Conservation (phyloP, 1,140 invertebrate species). For the Papilio machaon region DNA sequence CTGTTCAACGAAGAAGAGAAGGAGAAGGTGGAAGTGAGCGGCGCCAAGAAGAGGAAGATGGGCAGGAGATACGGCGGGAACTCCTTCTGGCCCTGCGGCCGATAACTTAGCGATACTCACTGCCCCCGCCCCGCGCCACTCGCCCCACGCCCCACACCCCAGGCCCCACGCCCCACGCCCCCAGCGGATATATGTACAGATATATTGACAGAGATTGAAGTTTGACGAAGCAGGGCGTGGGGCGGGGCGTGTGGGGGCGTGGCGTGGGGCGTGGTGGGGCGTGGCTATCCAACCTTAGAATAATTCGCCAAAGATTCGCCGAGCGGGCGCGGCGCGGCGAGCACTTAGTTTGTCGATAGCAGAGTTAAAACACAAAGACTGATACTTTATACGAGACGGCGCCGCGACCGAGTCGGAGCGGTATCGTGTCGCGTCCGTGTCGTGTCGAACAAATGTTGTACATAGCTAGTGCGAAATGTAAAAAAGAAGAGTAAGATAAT, state of each 20-base stretch:
- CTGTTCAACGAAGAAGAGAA: constrained; percentile 48
- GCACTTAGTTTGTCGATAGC: constrained; percentile 48
- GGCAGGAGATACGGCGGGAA: constrained; percentile 70
- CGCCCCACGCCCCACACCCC: constrained; percentile 1
- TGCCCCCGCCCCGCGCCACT: constrained; percentile 8
- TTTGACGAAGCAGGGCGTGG: neutral
- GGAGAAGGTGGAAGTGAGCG: constrained; percentile 54
- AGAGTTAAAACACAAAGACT: constrained; percentile 75
- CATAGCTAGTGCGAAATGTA: constrained; percentile 70
- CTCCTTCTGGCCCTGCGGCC: constrained; percentile 74
- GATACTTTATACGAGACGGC: constrained; percentile 75
- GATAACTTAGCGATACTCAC: constrained; percentile 51
- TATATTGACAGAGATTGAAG: constrained; percentile 1
- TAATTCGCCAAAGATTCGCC: constrained; percentile 53
- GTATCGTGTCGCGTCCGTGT: constrained; percentile 43
- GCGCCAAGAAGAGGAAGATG: constrained; percentile 73
- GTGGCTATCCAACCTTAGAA: constrained; percentile 29
- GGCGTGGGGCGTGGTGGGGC: constrained; percentile 61
- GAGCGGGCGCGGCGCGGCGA: constrained; percentile 38
- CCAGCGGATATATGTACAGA: constrained; percentile 16
- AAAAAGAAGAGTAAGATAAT: constrained; percentile 47
- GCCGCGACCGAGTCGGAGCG: constrained; percentile 46
- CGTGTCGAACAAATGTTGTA: constrained; percentile 63
- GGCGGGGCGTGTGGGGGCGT: constrained; percentile 21
- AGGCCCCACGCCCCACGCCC: neutral